Base-by-base conservation (phyloP, 2,888 invertebrate species). In the Athetis lepigone region DNA sequence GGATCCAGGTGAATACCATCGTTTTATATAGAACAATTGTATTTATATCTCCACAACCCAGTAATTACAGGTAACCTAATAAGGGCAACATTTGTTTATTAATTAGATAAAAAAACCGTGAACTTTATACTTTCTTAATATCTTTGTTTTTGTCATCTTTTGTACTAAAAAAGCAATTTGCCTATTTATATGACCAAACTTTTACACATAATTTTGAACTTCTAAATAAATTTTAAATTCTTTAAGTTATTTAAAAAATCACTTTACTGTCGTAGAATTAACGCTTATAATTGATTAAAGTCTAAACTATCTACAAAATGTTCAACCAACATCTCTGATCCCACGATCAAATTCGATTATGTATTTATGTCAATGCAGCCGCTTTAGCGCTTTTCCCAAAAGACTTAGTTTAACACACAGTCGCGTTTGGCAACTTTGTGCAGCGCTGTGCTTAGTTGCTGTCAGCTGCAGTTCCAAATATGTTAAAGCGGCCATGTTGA, bases 351-450 rank as follows among this genome's bases (percentile, higher is more conserved):
- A 33, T 33, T n/a, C 50, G 6, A 36, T 40, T 19, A 37, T 11
- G 43, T 19, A 4, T 27, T 40, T 19, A 37, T 11, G 43, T 19
- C 25, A 23, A 29, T 37, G 43, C 46, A 47, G 29, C 21, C 21
- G 49, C 21, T 55, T 23, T 13, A 55, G 27, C 68, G 27, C 27
- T 55, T 55, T 42, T 8, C 37, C 16, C 4, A 25, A 62, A 63
- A 56, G 25, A 36, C 36, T 63, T 29, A 13, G n/a, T 62, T n/a
- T n/a, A 29, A 56, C 55, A 68, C 36, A 68, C 36, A 45, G n/a
- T n/a, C n/a, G n/a, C 50, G 69, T 56, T 69, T n/a, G 18, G 29
- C 1, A 66, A 66, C 40, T 68, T 69, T 63, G 46, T 68, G 19
- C 56, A 47, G 23, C 46, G 40, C 50, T 55, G 11, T 29, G 50